Percentiles rank a stretch among this genome's conserved stretches.
phyloP scores from a whole-genome alignment of 92 coral and sea anemone genomes.

The Montipora capitata region DNA sequence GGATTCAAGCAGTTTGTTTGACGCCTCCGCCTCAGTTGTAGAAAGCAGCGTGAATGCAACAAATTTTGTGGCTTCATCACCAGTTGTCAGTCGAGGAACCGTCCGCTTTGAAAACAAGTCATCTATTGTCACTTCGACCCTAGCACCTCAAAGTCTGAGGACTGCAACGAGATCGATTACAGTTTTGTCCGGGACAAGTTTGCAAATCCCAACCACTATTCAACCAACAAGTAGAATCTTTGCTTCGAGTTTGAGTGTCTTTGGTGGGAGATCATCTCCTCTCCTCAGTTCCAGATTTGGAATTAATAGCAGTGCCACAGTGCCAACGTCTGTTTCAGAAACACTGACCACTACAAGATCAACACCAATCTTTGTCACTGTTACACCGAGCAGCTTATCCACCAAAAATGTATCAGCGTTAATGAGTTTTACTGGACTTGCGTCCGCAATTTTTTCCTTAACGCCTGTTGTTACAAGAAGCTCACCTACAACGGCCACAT shows the following conservation, averaged over 20 bases:
- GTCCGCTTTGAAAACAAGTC: not conserved
- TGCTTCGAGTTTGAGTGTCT: not conserved
- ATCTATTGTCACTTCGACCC: not conserved
- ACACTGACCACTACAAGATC: not conserved
- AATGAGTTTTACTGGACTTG: not conserved
- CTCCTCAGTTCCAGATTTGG: not conserved
- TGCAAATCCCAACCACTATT: not conserved
- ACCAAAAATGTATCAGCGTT: not conserved
- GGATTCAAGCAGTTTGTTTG: not conserved
- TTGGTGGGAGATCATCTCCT: not conserved
- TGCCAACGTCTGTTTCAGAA: slow-evolving; percentile 1
- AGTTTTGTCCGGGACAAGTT: not conserved
- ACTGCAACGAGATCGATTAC: not conserved
- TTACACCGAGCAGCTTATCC: not conserved
- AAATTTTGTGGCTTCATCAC: not conserved
- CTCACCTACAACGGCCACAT: not conserved
- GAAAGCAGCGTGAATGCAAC: not conserved
- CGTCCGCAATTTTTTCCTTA: not conserved
- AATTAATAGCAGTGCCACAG: slow-evolving; percentile 4
- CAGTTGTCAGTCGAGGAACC: not conserved
- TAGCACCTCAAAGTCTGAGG: not conserved
- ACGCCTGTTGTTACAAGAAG: not conserved
- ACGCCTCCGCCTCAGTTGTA: not conserved
- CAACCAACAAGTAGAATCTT: not conserved
- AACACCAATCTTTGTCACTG: slow-evolving; percentile 25